These are phyloP conservation scores for Pollenia amentaria DNA, from an alignment of 2,888 invertebrate species.

Conservation along the genomic window DNA sequence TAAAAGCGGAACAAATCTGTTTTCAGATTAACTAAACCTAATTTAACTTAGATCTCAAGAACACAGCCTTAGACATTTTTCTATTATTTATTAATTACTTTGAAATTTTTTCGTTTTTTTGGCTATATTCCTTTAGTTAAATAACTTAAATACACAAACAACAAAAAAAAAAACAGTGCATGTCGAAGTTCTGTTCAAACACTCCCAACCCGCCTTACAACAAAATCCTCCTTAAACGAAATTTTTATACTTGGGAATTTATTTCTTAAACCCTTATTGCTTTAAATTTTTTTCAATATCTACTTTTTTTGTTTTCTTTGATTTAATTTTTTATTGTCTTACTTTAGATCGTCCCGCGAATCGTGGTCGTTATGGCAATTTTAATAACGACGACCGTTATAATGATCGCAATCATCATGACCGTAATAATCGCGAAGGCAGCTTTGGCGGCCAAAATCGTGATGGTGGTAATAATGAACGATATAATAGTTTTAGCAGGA, in stretches of 20 bases:
- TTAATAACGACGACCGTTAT: slow-evolving; percentile 83
- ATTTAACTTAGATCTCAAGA: too few species aligned
- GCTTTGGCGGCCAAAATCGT: slow-evolving; percentile 81
- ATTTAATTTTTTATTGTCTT: slow-evolving; percentile 16
- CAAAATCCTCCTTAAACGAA: slow-evolving; percentile 47
- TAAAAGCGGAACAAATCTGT: too few species aligned
- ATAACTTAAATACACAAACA: slow-evolving; percentile 5
- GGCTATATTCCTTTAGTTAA: slow-evolving; percentile 15
- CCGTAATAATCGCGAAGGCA: slow-evolving; percentile 83
- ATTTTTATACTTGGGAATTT: slow-evolving; percentile 26
- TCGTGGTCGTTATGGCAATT: slow-evolving; percentile 84
- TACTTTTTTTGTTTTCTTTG: slow-evolving; percentile 3
- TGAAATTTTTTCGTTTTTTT: slow-evolving; percentile 6
- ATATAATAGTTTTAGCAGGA: slow-evolving; percentile 84
- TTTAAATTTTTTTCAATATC: slow-evolving; percentile 40
- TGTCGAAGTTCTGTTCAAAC: slow-evolving; percentile 43
- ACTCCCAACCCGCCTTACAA: slow-evolving; percentile 43
- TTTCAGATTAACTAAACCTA: too few species aligned
- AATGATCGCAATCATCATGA: slow-evolving; percentile 81
- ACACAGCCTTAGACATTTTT: neutral
- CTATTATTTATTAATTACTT: neutral
- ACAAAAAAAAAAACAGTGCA: slow-evolving; percentile 36
- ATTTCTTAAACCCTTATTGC: slow-evolving; percentile 9
- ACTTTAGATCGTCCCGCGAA: slow-evolving; percentile 83
- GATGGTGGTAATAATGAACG: slow-evolving; percentile 83